These are phyloP conservation scores for Ptychadena robeensis DNA, from an alignment of 2,797 vertebrate genomes.

Conservation along the genomic window DNA sequence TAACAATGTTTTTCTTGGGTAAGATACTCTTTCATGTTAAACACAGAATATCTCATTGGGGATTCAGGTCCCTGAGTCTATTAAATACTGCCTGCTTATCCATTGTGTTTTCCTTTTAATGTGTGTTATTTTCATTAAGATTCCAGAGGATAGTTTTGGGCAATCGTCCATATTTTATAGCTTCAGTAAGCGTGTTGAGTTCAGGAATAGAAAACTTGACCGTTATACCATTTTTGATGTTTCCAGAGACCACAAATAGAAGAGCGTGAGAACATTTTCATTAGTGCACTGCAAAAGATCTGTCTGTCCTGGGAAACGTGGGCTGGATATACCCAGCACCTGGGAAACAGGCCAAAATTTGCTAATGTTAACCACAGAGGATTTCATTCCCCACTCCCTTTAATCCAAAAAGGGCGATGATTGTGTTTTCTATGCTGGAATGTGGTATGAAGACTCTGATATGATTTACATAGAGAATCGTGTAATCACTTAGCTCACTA, in stretches of 20 bases:
- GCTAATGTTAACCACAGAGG: constrained; percentile 53
- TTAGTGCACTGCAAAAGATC: constrained; percentile 49
- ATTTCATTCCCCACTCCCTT: constrained; percentile 25
- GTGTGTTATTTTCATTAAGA: constrained; percentile 45
- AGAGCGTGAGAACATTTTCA: constrained; percentile 60
- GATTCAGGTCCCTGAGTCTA: neutral
- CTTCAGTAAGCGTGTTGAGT: constrained; percentile 43
- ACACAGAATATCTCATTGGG: no score
- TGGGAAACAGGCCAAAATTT: constrained; percentile 52
- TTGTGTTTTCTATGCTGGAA: constrained; percentile 27
- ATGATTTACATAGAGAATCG: constrained; percentile 35
- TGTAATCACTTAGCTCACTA: constrained; percentile 7
- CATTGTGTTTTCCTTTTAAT: constrained; percentile 14
- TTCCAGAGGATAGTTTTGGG: constrained; percentile 36
- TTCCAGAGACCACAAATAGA: constrained; percentile 58
- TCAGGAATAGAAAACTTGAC: constrained; percentile 52
- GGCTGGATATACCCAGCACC: constrained; percentile 44
- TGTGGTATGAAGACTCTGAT: constrained; percentile 30
- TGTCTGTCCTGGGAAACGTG: constrained; percentile 53
- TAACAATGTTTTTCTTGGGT: no score
- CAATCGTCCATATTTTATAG: constrained; percentile 35
- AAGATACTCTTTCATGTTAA: no score
- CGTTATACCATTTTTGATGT: constrained; percentile 50
- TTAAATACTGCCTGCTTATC: neutral
- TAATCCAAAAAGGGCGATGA: constrained; percentile 19